Evolutionary conservation across 2,113 vertebrate species (phyloP), one percentile per base, ranked within the genome.

Genomic region (Poecile atricapillus): DNA sequence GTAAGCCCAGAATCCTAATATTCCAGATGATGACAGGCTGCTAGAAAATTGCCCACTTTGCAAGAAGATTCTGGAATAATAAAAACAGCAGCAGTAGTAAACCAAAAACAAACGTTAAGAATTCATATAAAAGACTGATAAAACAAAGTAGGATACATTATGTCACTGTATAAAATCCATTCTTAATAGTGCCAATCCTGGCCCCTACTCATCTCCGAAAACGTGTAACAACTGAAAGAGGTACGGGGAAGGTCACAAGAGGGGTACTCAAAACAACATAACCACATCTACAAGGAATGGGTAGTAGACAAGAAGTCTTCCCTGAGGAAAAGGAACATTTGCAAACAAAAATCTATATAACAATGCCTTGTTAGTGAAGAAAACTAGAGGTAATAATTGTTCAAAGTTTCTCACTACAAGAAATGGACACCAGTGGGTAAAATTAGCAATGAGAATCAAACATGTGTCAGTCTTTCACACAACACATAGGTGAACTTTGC

Each of bases 381-480:
- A 88, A 83, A 25, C 13, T 80, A 18, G 4, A 85, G 12, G 22
- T 25, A 79, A 31, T 28, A 78, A 85, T 7, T 82, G 39, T 13
- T 82, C 13, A 46, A 5, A 1, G 33, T 71, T 91, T 64, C 49
- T 65, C 53, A 80, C 47, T 63, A 83, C 6, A 49, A 69, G 53
- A 65, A 85, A 64, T 1, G 8, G 71, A 83, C 68, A 83, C 21
- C 59, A 62, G 2, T 5, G 15, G 53, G 39, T 27, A 65, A 86
- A 94, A 88, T 49, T 21, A 76, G 23, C 41, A 56, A 50, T 77
- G 63, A 73, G 67, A 67, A 69, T 87, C 87, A 87, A 80, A 88
- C 53, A 75, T 2, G 0, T 56, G 74, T 30, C 49, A 43, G 11
- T 19, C 0, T 0, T 80, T 94, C 81, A 82, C 27, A 59, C 13